phyloP scores from a whole-genome alignment of 1,140 invertebrate species.

The Drosophila lini region DNA sequence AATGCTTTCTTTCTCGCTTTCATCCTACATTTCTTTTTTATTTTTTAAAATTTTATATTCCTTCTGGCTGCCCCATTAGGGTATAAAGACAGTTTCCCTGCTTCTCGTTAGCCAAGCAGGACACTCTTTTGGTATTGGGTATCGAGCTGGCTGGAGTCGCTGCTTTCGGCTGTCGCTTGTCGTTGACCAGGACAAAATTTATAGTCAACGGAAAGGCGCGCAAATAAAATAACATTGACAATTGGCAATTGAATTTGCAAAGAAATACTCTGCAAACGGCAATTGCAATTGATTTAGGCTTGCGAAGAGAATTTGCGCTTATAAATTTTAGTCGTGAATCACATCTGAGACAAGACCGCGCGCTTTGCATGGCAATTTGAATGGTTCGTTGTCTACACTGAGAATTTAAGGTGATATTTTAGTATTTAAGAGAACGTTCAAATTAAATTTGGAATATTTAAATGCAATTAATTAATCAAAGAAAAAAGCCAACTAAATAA shows the following conservation, averaged over 20 bases:
- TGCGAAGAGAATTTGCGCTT: constrained; percentile 33
- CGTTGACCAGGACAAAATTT: constrained; percentile 53
- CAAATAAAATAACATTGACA: constrained; percentile 76
- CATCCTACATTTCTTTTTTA: constrained; percentile 8
- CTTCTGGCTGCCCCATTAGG: constrained; percentile 23
- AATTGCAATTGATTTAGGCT: constrained; percentile 62
- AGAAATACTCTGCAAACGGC: constrained; percentile 39
- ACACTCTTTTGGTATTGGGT: constrained; percentile 25
- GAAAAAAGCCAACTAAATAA: neutral
- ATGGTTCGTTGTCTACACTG: neutral
- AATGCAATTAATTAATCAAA: neutral
- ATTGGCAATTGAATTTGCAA: constrained; percentile 69
- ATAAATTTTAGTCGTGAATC: constrained; percentile 44
- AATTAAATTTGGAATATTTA: no score
- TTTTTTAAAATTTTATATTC: constrained; percentile 4
- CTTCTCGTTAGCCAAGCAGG: neutral
- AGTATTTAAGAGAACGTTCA: neutral
- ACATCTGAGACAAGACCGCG: constrained; percentile 9
- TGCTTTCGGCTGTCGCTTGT: constrained; percentile 5
- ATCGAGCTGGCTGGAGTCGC: constrained; percentile 12
- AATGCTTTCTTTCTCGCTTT: constrained; percentile 26
- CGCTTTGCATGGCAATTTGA: constrained; percentile 34
- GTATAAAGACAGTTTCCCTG: neutral
- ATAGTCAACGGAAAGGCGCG: constrained; percentile 61
- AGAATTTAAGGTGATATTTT: neutral